Conservation (phyloP, 2,797 vertebrate genomes). For the Acestrorhynchus altus region DNA sequence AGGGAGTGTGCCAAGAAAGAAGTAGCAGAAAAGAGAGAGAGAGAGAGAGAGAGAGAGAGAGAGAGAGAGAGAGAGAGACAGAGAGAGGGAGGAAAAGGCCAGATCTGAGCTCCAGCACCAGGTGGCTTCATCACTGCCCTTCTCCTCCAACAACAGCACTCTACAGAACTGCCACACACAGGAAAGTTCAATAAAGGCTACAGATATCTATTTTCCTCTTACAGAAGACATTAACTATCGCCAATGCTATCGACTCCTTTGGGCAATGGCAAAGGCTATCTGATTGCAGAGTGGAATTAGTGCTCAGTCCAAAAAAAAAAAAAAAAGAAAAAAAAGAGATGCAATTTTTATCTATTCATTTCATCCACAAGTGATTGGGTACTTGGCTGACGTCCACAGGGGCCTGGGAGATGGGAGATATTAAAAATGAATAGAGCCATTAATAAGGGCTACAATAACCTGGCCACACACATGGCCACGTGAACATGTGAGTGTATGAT, state of each 20-base stretch:
- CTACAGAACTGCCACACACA: slow-evolving; percentile 39
- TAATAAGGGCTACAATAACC: slow-evolving; percentile 43
- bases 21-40: too few species aligned
- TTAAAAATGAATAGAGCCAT: slow-evolving; percentile 50
- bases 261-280: slow-evolving; percentile 41
- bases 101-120: slow-evolving; percentile 38
- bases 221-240: slow-evolving; percentile 48
- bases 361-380: slow-evolving; percentile 45
- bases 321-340: slow-evolving; percentile 8
- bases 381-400: slow-evolving; percentile 41
- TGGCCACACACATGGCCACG: background rate
- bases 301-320: slow-evolving; percentile 31
- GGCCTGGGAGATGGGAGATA: slow-evolving; percentile 37
- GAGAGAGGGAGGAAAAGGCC: slow-evolving; percentile 28
- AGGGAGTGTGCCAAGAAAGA: background rate
- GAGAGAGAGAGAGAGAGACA: background rate
- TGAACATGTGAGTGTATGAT: background rate
- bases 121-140: slow-evolving; percentile 41
- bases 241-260: slow-evolving; percentile 55
- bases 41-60: background rate
- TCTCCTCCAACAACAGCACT: slow-evolving; percentile 42
- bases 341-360: slow-evolving; percentile 53
- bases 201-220: slow-evolving; percentile 53
- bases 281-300: slow-evolving; percentile 49
- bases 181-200: slow-evolving; percentile 58